Conservation (phyloP, 2,113 vertebrate species). For the Equus quagga region DNA sequence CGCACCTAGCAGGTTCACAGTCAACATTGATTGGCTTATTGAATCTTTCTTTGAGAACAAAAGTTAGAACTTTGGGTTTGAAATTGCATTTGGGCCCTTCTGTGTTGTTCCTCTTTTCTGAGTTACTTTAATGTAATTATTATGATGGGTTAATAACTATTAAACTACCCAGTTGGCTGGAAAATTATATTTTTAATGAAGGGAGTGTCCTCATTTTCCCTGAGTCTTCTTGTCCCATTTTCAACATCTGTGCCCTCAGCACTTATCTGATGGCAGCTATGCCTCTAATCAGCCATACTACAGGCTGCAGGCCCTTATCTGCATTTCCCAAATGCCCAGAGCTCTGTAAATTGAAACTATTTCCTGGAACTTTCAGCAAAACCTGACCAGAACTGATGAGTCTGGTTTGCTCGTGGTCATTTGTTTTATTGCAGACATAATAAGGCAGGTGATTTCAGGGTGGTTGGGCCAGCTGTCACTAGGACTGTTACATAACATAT, state of each 20-base stretch:
- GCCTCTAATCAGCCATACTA: not conserved
- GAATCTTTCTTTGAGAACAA: not conserved
- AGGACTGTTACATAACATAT: not conserved
- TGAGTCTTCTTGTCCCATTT: not conserved
- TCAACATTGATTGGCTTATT: not conserved
- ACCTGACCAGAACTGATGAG: not conserved
- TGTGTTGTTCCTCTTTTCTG: not conserved
- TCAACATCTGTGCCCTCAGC: not conserved
- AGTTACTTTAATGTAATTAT: not conserved
- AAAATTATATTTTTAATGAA: slow-evolving; percentile 27
- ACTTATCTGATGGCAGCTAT: not conserved
- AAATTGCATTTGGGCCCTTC: not conserved
- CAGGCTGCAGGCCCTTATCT: not conserved
- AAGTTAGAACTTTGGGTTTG: not conserved
- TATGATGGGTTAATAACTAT: not conserved
- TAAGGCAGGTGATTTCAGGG: not conserved
- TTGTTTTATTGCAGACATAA: not conserved
- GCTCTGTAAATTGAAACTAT: not conserved
- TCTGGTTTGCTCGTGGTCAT: not conserved
- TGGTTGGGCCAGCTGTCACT: not conserved
- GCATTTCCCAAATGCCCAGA: not conserved
- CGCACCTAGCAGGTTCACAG: not conserved
- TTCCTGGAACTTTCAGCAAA: slow-evolving; percentile 3
- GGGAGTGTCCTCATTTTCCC: not conserved
- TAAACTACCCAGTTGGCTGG: not conserved